Evolutionary conservation across 2,888 invertebrate species (phyloP).

Genomic region (Proisotoma minuta): DNA sequence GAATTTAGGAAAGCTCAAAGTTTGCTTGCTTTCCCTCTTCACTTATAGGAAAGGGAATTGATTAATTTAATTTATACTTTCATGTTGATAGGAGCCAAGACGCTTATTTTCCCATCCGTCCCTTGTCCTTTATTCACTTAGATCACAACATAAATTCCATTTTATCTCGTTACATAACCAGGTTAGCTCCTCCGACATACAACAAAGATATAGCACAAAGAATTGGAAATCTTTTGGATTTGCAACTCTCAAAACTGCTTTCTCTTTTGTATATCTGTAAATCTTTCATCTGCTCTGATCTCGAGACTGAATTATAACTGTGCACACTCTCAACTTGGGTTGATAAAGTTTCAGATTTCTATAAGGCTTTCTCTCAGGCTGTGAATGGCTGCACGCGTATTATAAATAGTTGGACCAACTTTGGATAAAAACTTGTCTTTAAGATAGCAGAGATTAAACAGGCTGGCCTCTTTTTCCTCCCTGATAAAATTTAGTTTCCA

Average conservation of each 20-base stretch:
- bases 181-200: no score
- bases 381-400: neutral
- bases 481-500: conserved; percentile 8
- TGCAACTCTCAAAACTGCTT: neutral
- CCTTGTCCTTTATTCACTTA: conserved; percentile 6
- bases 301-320: neutral
- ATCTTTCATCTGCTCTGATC: neutral
- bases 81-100: neutral
- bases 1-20: conserved; percentile 23
- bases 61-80: conserved; percentile 28
- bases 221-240: no score
- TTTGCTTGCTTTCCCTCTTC: conserved; percentile 23
- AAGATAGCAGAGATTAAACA: conserved; percentile 6
- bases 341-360: conserved; percentile 1
- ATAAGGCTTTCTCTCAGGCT: neutral
- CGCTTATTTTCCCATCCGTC: neutral
- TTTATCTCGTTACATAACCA: no score
- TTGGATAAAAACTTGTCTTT: neutral
- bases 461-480: neutral
- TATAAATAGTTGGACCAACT: neutral
- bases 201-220: neutral
- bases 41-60: conserved; percentile 19
- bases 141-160: neutral
- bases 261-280: neutral
- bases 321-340: conserved; percentile 9